phyloP scores from a whole-genome alignment of 2,888 invertebrate species.

The Anorthoa munda region DNA sequence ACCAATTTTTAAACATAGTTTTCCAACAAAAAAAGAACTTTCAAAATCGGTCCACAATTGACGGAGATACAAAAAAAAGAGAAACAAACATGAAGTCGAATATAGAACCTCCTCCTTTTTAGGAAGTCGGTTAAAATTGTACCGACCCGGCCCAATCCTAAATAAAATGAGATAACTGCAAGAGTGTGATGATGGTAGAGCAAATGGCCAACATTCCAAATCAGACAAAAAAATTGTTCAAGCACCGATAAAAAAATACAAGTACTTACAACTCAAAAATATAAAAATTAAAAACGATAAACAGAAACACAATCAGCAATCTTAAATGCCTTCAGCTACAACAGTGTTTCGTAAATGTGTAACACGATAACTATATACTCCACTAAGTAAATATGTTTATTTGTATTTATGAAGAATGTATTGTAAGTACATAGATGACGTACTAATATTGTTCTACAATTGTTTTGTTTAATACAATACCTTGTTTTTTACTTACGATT shows the following conservation, averaged over 20 bases:
- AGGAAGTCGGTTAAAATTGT: too few species aligned
- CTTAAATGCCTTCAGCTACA: slow-evolving; percentile 7
- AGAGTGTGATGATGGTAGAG: too few species aligned
- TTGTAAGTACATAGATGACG: slow-evolving; percentile 12
- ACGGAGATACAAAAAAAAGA: too few species aligned
- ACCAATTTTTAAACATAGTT: too few species aligned
- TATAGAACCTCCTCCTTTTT: too few species aligned
- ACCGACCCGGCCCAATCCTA: too few species aligned
- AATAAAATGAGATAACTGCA: too few species aligned
- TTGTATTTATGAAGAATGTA: slow-evolving; percentile 14
- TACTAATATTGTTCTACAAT: slow-evolving; percentile 8
- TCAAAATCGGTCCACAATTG: too few species aligned
- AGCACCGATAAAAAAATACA: not conserved
- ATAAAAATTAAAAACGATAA: not conserved
- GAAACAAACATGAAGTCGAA: too few species aligned
- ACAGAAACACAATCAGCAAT: slow-evolving; percentile 24
- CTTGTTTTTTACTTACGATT: slow-evolving; percentile 3
- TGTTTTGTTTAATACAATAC: slow-evolving; percentile 37
- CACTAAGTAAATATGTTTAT: slow-evolving; percentile 19
- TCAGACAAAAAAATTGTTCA: too few species aligned
- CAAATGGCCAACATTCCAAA: too few species aligned
- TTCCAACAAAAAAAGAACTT: too few species aligned
- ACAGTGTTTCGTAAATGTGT: slow-evolving; percentile 14
- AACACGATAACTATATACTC: slow-evolving; percentile 10
- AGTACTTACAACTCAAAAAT: not conserved